Evolutionary conservation across 2,888 invertebrate genomes (phyloP).

Genomic region (Hartigia nigra): DNA sequence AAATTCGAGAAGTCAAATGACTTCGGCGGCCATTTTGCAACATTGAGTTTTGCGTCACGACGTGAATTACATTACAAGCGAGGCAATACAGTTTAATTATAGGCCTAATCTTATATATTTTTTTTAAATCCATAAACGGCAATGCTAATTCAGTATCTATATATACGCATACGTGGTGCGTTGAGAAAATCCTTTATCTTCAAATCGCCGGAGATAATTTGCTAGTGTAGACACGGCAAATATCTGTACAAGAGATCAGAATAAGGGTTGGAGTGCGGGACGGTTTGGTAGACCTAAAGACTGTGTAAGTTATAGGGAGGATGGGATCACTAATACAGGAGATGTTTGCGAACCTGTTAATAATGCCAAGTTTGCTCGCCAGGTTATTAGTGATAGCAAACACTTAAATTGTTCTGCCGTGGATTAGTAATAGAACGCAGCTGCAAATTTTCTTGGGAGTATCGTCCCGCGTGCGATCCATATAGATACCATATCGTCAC

Average conservation of each 20-base stretch:
- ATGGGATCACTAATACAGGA: constrained; percentile 59
- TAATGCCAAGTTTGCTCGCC: constrained; percentile 61
- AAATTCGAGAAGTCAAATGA: background rate
- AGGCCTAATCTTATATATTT: background rate
- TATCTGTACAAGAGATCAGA: constrained; percentile 62
- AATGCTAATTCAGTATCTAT: background rate
- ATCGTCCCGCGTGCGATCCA: background rate
- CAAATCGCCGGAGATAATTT: constrained; percentile 60
- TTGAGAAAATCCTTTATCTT: constrained; percentile 58
- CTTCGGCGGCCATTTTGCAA: background rate
- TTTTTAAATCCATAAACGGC: background rate
- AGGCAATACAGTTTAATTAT: background rate
- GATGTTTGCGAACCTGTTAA: constrained; percentile 64
- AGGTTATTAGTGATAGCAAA: constrained; percentile 63
- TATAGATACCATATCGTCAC: background rate
- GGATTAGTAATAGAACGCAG: constrained; percentile 35
- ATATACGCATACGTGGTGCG: background rate
- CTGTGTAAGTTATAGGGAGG: constrained; percentile 51
- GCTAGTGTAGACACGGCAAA: constrained; percentile 61
- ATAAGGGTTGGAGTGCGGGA: constrained; percentile 46
- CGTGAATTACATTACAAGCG: background rate
- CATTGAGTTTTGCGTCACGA: background rate
- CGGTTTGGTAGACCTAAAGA: constrained; percentile 45
- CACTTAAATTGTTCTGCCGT: constrained; percentile 58
- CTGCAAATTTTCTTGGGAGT: constrained; percentile 10